Evolutionary conservation across 2,113 vertebrate species (phyloP).

Genomic region (Seriola rivoliana): DNA sequence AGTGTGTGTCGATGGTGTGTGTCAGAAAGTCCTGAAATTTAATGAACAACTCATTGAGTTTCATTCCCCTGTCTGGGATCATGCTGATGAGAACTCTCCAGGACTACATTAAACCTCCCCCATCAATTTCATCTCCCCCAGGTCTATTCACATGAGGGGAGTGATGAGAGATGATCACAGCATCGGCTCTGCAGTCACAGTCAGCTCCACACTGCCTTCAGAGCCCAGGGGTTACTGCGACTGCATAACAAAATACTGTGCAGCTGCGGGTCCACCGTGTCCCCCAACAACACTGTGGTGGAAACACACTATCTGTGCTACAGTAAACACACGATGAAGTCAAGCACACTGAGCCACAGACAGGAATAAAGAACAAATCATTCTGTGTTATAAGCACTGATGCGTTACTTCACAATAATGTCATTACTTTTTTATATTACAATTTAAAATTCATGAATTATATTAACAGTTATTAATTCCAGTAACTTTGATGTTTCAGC

Average conservation of each 20-base stretch:
- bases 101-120: slow-evolving; percentile 67
- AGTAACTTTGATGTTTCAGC: no score
- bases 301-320: background rate
- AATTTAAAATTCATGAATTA: no score
- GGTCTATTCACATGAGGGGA: slow-evolving; percentile 57
- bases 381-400: background rate
- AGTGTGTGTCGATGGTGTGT: slow-evolving; percentile 42
- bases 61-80: slow-evolving; percentile 54
- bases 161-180: slow-evolving; percentile 66
- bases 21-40: slow-evolving; percentile 67
- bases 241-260: slow-evolving; percentile 21
- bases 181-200: slow-evolving; percentile 55
- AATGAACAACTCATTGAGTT: slow-evolving; percentile 75
- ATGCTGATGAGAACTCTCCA: slow-evolving; percentile 72
- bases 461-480: no score
- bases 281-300: background rate
- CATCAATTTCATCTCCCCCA: slow-evolving; percentile 58
- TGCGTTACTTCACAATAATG: no score
- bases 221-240: slow-evolving; percentile 14
- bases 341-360: background rate
- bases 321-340: background rate
- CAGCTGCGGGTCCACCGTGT: background rate
- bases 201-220: slow-evolving; percentile 15
- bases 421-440: no score
- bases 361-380: background rate